A percentile compares a stretch with the other conserved stretches of the same genome.
Evolutionary conservation across 2,888 invertebrate genomes (phyloP).

Genomic region (Drosophila emarginata): DNA sequence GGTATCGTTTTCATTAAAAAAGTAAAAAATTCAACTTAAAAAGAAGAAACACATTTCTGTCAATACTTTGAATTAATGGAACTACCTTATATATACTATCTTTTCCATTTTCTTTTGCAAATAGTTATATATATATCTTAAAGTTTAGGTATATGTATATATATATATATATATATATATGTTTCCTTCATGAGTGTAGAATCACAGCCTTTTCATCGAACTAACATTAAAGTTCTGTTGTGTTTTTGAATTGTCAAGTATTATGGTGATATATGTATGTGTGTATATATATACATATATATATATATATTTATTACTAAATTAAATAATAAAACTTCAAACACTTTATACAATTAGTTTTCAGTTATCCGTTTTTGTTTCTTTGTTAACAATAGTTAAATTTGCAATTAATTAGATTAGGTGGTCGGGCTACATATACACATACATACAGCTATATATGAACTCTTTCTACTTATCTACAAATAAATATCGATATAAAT

Average conservation of each 20-base stretch:
- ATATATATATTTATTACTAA: constrained; percentile 28
- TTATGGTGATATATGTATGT: constrained; percentile 33
- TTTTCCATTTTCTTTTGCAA: constrained; percentile 16
- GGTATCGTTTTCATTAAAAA: constrained; percentile 44
- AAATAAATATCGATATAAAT: constrained; percentile 63
- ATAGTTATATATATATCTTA: constrained; percentile 33
- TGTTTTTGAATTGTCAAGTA: constrained; percentile 70
- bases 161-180: constrained; percentile 41
- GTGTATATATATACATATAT: constrained; percentile 20
- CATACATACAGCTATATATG: constrained; percentile 10
- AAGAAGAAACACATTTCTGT: constrained; percentile 39
- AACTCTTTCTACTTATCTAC: constrained; percentile 55
- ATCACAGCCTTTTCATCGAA: constrained; percentile 76
- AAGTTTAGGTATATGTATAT: constrained; percentile 40
- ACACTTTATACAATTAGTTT: constrained; percentile 27
- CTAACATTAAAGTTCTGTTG: constrained; percentile 58
- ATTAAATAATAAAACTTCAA: constrained; percentile 42
- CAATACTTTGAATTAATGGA: constrained; percentile 60
- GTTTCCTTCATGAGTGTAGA: constrained; percentile 75
- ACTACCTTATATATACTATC: constrained; percentile 38
- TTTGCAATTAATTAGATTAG: constrained; percentile 49
- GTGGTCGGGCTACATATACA: constrained; percentile 39
- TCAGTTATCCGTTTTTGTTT: constrained; percentile 54
- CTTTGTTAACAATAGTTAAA: constrained; percentile 15
- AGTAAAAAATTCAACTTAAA: constrained; percentile 58